Base-by-base conservation (phyloP, 2,888 invertebrate species). In the Operophtera brumata region DNA sequence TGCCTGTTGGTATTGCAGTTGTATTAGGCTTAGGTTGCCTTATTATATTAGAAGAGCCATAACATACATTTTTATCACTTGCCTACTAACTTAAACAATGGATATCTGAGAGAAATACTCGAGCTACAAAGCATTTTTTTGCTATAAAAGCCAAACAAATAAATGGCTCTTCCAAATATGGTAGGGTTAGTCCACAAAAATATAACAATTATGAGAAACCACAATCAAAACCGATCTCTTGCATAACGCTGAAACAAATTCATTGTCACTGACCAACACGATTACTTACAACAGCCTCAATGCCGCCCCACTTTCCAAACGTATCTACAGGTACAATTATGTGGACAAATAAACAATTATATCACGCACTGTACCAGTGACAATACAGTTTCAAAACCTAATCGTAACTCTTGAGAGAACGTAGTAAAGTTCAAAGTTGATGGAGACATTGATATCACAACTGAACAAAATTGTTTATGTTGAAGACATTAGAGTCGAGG, bases 291-390 rank as follows among this genome's bases (percentile, higher is more conserved):
- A 86, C 82, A 79, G 79, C 75, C 73, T 88, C 88, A 89, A 88
- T 87, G 88, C 76, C 83, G 88, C 78, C 86, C 89, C 75, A 89
- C 89, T 90, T 90, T 89, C 86, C 80, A 82, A 80, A 74, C 56
- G 77, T 77, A 50, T 50, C 55, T 80, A 69, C 72, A 76, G 77
- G 73, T 73, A 74, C 78, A 79, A 83, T 81, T 81, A 82, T 79
- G 76, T 82, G 77, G 80, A 84, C 82, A 81, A 84, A 82, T 78
- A 79, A 78, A 82, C 75, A 79, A 81, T 82, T 82, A 84, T 83
- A 77, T 78, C 80, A 50, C 50, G 48, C 48, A 42, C 42, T 51
- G 30, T 44, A 40, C 39, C 10, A 26, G 12, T 10, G 7, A 30
- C 30, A 37, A 6, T 51, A 26, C 42, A 32, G 34, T 36, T 51